Base-by-base conservation (phyloP, 2,113 vertebrate species). In the Crotalus horridus region DNA sequence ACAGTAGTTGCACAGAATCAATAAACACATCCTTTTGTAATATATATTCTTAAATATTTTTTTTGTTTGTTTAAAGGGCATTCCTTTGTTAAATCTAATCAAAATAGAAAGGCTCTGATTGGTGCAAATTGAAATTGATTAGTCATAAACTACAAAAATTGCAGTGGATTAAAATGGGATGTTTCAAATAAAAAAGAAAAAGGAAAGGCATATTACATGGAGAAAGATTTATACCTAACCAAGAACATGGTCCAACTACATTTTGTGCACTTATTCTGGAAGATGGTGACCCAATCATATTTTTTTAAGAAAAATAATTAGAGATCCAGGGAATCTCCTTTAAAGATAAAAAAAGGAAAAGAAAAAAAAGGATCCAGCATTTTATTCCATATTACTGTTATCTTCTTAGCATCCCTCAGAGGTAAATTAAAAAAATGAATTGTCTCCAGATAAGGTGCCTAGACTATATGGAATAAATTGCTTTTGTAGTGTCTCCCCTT, bases 21-120 rank as follows among this genome's bases (percentile, higher is more conserved):
- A n/a, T 48, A 8, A 90, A 89, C 85, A 90, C 74, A 85, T 51
- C 54, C 15, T 69, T 93, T 93, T 93, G 39, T 59, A 93, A 85
- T 85, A n/a, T 53, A 8, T 85, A 24, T 48, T 13, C 74, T 89
- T 81, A 48, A n/a, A 39, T 58, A 56, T 9, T 64, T 91, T 74
- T 74, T 74, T 74, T 81, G 33, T 43, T 81, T 81, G 33, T 55
- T 21, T 26, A 64, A 55, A 89, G n/a, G 23, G 33, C 29, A 4
- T 59, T 88, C 53, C 33, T 88, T 69, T 58, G 56, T 86, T 64
- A 93, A 59, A 39, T 48, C 55, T 93, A 85, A 93, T 90, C n/a
- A 90, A 48, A 89, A 90, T 59, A 89, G 54, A 86, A 58, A 48
- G 43, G 24, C 7, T 24, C 33, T 93, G 85, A 90, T 93, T 90